These are phyloP conservation scores for Stenopsyche tienmushanensis DNA, from an alignment of 1,140 invertebrate species.

Conservation along the genomic window DNA sequence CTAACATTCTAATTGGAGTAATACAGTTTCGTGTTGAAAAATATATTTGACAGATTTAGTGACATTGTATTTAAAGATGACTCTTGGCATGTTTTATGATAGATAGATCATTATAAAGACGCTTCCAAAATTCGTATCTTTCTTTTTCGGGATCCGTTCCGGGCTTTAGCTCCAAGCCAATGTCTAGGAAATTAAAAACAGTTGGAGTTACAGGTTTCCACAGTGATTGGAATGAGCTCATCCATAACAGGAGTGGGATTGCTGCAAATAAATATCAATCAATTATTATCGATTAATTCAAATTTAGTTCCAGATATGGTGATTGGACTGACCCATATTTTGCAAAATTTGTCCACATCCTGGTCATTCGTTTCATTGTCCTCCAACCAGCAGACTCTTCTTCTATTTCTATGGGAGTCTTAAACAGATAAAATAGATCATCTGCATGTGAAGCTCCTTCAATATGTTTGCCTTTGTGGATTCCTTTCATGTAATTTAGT, in stretches of 20 bases:
- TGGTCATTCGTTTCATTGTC: slow-evolving; percentile 53
- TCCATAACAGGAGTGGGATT: slow-evolving; percentile 35
- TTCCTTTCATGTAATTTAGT: slow-evolving; percentile 48
- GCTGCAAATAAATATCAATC: slow-evolving; percentile 24
- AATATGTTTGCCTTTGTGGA: slow-evolving; percentile 40
- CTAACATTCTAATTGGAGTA: too few species aligned
- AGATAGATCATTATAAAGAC: slow-evolving; percentile 21
- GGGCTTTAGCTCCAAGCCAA: slow-evolving; percentile 38
- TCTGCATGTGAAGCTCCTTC: slow-evolving; percentile 63
- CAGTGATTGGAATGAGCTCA: slow-evolving; percentile 20
- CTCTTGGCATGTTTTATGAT: too few species aligned
- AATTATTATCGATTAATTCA: not conserved
- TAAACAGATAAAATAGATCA: slow-evolving; percentile 65
- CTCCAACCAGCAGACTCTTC: slow-evolving; percentile 46
- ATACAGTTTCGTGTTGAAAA: too few species aligned
- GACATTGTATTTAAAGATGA: too few species aligned
- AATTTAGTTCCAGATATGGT: too few species aligned
- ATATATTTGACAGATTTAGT: too few species aligned
- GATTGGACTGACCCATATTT: slow-evolving; percentile 61
- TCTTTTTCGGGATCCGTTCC: slow-evolving; percentile 41
- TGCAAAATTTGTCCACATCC: slow-evolving; percentile 72
- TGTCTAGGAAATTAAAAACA: slow-evolving; percentile 41
- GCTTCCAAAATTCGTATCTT: slow-evolving; percentile 42
- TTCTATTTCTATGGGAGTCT: slow-evolving; percentile 50
- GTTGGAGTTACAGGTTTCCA: slow-evolving; percentile 33